Percentiles rank a stretch among this genome's conserved stretches.
Evolutionary conservation across 1,140 invertebrate species (phyloP).

Genomic region (Proctacanthus coquilletti): DNA sequence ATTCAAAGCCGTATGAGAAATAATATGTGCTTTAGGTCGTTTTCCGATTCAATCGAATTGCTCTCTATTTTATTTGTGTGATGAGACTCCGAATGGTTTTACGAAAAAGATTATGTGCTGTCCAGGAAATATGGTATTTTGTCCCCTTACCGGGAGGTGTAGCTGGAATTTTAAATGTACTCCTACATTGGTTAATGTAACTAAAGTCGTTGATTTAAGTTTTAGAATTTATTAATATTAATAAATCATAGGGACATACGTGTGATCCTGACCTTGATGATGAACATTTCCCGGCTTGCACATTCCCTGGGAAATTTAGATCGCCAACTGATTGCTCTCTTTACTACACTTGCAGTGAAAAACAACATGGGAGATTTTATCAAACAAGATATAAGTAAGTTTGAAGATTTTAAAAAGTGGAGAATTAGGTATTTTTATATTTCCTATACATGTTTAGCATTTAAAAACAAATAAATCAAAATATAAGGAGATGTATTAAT

Average conservation of each 20-base stretch:
- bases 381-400: conserved; percentile 26
- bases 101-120: conserved; percentile 19
- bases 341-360: conserved; percentile 27
- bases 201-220: conserved; percentile 2
- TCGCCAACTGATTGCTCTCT: conserved; percentile 25
- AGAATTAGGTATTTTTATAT: too few species aligned
- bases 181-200: conserved; percentile 11
- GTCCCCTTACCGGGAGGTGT: conserved; percentile 17
- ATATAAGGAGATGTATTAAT: too few species aligned
- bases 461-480: too few species aligned
- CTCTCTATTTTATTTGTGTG: conserved; percentile 25
- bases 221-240: conserved; percentile 1
- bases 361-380: conserved; percentile 17
- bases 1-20: not conserved
- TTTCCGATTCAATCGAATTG: conserved; percentile 20
- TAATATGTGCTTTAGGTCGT: conserved; percentile 8
- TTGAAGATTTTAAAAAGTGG: too few species aligned
- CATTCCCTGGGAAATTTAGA: conserved; percentile 20
- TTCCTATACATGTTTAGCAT: too few species aligned
- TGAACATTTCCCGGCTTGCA: conserved; percentile 25
- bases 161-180: conserved; percentile 16
- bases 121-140: conserved; percentile 19
- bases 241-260: conserved; percentile 13
- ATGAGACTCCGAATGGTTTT: conserved; percentile 11
- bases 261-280: conserved; percentile 20